Conservation (phyloP, 2,113 vertebrate species). For the Myodes glareolus region DNA sequence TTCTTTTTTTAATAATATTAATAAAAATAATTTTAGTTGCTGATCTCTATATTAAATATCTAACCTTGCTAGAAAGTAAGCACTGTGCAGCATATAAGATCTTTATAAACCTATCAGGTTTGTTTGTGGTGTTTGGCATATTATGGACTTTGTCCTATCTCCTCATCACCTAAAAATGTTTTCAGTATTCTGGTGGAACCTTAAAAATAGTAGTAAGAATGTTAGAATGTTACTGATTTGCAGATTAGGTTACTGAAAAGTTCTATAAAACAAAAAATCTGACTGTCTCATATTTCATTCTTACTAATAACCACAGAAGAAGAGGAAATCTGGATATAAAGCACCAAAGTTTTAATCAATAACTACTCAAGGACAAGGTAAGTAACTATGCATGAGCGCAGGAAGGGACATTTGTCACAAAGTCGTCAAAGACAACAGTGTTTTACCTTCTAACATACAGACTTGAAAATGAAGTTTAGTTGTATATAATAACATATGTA, state of each 20-base stretch:
- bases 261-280: background rate
- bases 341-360: background rate
- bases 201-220: background rate
- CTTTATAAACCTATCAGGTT: background rate
- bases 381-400: fast-evolving
- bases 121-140: background rate
- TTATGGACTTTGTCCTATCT: background rate
- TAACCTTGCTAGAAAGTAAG: background rate
- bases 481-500: background rate
- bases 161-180: background rate
- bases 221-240: background rate
- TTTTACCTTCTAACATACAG: background rate
- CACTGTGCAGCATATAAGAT: fast-evolving
- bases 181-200: fast-evolving
- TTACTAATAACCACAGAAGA: background rate
- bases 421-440: background rate
- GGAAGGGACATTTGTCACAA: fast-evolving
- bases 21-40: background rate
- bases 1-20: background rate
- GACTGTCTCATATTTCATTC: background rate
- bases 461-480: background rate
- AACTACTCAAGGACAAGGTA: background rate
- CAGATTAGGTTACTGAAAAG: background rate
- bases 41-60: background rate
- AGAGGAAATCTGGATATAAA: background rate